These are phyloP conservation scores for Ibycter americanus DNA, from an alignment of 2,797 vertebrate species.

Conservation along the genomic window DNA sequence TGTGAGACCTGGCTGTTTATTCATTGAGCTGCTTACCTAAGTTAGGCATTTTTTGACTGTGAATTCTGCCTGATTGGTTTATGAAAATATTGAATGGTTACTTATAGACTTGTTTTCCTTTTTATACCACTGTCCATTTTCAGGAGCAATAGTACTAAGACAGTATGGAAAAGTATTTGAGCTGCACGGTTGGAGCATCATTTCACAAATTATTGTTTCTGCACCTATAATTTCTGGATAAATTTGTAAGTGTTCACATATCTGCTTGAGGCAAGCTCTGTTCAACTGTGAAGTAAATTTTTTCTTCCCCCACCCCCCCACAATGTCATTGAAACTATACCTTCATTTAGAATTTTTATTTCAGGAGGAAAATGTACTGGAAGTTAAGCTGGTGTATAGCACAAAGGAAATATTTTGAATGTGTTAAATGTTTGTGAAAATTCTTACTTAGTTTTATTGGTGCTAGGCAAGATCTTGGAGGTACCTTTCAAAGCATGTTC, in stretches of 20 bases:
- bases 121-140: background rate
- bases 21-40: background rate
- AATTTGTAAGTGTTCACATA: background rate
- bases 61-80: background rate
- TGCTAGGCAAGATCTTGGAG: background rate
- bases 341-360: background rate
- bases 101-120: background rate
- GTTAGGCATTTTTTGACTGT: background rate
- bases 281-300: background rate
- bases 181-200: background rate
- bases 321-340: too few species aligned
- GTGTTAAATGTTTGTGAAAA: background rate
- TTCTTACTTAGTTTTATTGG: background rate
- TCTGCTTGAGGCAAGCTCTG: background rate
- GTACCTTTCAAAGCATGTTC: background rate
- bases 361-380: background rate
- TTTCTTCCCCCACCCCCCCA: accelerated
- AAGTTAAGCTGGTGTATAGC: background rate
- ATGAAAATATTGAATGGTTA: background rate
- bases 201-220: background rate
- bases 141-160: background rate
- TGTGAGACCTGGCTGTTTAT: background rate
- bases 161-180: background rate
- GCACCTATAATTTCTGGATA: background rate
- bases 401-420: background rate